Percentiles rank a stretch among this genome's conserved stretches.
Conservation (phyloP, 2,797 vertebrate genomes). For the Danio choprae region DNA sequence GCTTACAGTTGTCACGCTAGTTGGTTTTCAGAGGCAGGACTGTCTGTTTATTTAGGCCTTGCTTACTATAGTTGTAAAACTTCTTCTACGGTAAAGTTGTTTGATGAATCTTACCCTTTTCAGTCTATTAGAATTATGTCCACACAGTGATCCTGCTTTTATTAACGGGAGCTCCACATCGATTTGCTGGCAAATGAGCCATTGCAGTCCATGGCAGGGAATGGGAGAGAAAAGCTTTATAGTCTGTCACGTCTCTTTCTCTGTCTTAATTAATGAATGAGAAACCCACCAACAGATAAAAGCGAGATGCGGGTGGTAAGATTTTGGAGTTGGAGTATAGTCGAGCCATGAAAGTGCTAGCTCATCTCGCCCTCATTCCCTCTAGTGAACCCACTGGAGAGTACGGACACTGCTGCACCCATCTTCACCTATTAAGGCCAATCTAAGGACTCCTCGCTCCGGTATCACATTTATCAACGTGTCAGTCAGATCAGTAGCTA, state of each 20-base stretch:
- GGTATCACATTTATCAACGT: conserved; percentile 52
- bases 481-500: conserved; percentile 61
- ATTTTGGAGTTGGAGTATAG: not conserved
- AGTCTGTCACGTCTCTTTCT: not conserved
- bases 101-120: not conserved
- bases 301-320: not conserved
- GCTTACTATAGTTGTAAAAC: not conserved
- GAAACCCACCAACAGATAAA: not conserved
- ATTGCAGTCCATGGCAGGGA: not conserved
- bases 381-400: not conserved
- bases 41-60: not conserved
- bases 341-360: not conserved
- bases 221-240: not conserved
- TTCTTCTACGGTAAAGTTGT: not conserved
- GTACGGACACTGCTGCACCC: not conserved
- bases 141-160: not conserved
- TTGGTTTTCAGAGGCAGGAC: not conserved
- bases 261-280: not conserved
- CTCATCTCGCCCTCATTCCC: not conserved
- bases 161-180: not conserved
- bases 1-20: no score
- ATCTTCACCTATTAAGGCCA: not conserved
- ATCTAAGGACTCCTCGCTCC: not conserved
- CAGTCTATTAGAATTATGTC: not conserved
- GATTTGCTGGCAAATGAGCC: not conserved